A percentile compares a stretch with the other conserved stretches of the same genome.
Evolutionary conservation across 2,888 invertebrate genomes (phyloP).

Genomic region (Agrochola circellaris): DNA sequence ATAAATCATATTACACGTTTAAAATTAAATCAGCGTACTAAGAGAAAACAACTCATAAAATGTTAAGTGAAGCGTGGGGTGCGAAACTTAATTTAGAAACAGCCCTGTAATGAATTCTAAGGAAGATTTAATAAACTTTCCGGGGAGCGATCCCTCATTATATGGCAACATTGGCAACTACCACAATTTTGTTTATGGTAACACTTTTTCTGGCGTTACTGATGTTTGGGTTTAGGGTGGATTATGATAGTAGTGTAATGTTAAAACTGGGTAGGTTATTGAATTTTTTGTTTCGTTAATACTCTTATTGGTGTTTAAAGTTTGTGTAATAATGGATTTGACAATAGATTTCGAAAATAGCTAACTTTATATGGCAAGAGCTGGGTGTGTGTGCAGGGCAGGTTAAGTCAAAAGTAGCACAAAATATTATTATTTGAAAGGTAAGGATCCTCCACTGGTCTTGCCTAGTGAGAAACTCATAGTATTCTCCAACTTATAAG

Average conservation of each 20-base stretch:
- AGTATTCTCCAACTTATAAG: background rate
- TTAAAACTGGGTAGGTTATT: constrained; percentile 15
- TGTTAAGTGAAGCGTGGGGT: constrained; percentile 77
- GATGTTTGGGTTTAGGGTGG: constrained; percentile 64
- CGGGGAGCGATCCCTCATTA: constrained; percentile 71
- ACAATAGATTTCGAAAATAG: background rate
- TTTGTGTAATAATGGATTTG: background rate
- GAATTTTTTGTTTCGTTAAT: constrained; percentile 19
- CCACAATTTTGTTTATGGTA: constrained; percentile 70
- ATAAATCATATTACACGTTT: constrained; percentile 76
- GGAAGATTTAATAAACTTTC: constrained; percentile 83
- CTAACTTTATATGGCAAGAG: background rate
- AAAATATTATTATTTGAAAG: background rate
- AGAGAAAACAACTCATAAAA: constrained; percentile 77
- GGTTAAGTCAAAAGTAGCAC: background rate
- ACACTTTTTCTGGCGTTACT: constrained; percentile 70
- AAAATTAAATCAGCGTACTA: constrained; percentile 77
- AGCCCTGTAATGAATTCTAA: constrained; percentile 82
- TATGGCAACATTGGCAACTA: constrained; percentile 68
- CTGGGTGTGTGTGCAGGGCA: background rate
- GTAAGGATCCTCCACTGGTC: background rate
- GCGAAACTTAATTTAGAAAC: constrained; percentile 84
- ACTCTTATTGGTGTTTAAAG: background rate
- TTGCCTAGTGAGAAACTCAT: background rate
- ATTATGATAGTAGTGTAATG: constrained; percentile 57